Evolutionary conservation across 2,797 vertebrate species (phyloP).

Genomic region (Sebastes minor): DNA sequence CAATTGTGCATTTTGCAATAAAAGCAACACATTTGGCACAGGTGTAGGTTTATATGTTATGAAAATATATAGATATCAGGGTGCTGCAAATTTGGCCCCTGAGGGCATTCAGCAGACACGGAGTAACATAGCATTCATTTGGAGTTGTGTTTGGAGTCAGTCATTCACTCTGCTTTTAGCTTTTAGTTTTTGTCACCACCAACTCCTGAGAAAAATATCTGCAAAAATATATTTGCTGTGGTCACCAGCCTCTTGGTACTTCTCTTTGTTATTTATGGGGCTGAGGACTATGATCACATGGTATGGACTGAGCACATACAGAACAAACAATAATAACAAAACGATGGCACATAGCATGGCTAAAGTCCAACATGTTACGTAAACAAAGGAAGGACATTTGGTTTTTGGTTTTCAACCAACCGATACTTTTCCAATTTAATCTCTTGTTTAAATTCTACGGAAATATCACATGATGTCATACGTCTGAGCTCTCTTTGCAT

Average conservation of each 20-base stretch:
- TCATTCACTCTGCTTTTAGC: not conserved
- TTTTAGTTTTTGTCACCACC: not conserved
- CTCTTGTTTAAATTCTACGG: no score
- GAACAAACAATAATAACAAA: not conserved
- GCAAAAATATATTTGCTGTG: not conserved
- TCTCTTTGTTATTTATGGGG: not conserved
- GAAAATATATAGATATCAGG: no score
- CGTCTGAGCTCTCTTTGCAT: no score
- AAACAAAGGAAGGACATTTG: not conserved
- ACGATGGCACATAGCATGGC: not conserved
- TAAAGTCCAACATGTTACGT: not conserved
- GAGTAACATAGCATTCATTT: not conserved
- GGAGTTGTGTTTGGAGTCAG: not conserved
- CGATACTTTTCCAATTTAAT: no score
- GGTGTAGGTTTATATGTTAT: no score
- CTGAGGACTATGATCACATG: not conserved
- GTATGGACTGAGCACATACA: not conserved
- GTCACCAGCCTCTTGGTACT: not conserved
- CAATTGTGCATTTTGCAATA: no score
- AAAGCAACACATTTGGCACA: no score
- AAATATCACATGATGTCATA: no score
- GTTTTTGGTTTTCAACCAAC: no score
- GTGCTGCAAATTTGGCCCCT: no score
- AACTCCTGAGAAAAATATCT: not conserved
- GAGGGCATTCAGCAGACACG: not conserved